These are phyloP conservation scores for Bubo scandiacus DNA, from an alignment of 2,113 vertebrate species.

Conservation along the genomic window DNA sequence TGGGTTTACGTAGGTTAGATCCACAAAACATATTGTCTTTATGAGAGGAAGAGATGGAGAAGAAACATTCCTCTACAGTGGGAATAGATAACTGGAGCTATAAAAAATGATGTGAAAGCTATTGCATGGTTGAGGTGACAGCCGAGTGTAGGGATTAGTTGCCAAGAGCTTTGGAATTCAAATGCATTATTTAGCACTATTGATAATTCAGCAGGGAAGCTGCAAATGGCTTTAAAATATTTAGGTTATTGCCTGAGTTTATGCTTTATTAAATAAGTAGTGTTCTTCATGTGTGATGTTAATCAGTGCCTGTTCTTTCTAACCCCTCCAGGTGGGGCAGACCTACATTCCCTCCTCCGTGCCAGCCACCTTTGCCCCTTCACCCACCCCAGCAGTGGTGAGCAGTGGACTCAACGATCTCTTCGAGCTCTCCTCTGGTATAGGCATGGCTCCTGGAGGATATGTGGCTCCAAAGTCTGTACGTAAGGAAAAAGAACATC, in stretches of 20 bases:
- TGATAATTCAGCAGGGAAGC: conserved; percentile 23
- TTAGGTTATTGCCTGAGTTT: neutral
- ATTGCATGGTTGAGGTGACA: conserved; percentile 31
- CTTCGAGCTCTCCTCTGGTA: conserved; percentile 93
- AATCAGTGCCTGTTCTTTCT: neutral
- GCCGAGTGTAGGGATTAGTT: neutral
- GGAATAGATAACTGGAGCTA: conserved; percentile 26
- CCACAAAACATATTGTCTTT: neutral
- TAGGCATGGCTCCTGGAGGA: conserved; percentile 93
- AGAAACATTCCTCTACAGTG: neutral
- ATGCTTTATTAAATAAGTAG: conserved; percentile 16
- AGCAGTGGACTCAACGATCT: conserved; percentile 94
- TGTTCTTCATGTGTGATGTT: neutral
- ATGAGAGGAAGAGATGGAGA: neutral
- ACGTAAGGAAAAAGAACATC: conserved; percentile 59
- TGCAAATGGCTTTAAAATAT: conserved; percentile 46
- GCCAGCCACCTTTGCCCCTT: conserved; percentile 94
- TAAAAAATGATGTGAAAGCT: neutral
- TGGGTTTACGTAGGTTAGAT: neutral
- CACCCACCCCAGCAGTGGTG: conserved; percentile 91
- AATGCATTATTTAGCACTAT: conserved; percentile 53
- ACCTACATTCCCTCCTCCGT: conserved; percentile 95
- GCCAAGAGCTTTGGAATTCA: conserved; percentile 30
- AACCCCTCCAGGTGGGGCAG: conserved; percentile 87
- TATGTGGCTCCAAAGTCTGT: conserved; percentile 88